A percentile compares a stretch with the other conserved stretches of the same genome.
phyloP scores from a whole-genome alignment of 2,888 invertebrate genomes.

The Anoplius nigerrimus region DNA sequence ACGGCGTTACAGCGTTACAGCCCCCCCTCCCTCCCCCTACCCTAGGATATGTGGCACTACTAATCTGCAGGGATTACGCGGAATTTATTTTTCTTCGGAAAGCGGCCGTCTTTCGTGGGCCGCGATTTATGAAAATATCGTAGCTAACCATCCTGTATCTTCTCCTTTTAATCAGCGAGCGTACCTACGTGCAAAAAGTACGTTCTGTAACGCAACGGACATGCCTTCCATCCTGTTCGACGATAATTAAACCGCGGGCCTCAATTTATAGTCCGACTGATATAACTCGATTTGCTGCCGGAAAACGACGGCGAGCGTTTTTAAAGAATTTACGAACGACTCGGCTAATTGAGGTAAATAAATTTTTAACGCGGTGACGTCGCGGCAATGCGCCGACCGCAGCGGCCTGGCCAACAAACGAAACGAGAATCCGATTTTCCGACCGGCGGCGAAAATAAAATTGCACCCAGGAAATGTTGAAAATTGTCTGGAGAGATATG shows the following conservation, averaged over 20 bases:
- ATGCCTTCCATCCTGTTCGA: conserved; percentile 19
- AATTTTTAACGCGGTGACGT: conserved; percentile 15
- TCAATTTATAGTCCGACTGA: no score
- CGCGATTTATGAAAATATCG: neutral
- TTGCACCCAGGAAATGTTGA: no score
- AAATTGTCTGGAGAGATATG: no score
- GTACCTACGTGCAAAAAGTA: no score
- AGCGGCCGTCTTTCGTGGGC: neutral
- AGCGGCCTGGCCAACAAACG: conserved; percentile 9
- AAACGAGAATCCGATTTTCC: no score
- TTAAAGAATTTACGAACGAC: no score
- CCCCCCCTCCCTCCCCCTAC: conserved; percentile 27
- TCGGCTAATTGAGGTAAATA: neutral
- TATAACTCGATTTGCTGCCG: no score
- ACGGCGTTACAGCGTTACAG: conserved; percentile 30
- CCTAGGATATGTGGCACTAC: conserved; percentile 46
- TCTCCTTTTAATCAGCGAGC: no score
- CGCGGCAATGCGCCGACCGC: neutral
- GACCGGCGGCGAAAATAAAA: no score
- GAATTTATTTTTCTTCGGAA: conserved; percentile 49
- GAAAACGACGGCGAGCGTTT: conserved; percentile 18
- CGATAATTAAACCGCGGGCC: neutral
- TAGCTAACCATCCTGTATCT: neutral
- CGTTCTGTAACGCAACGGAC: no score
- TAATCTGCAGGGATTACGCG: conserved; percentile 64